phyloP scores from a whole-genome alignment of 1,140 invertebrate genomes.

The Lordiphosa mommai region DNA sequence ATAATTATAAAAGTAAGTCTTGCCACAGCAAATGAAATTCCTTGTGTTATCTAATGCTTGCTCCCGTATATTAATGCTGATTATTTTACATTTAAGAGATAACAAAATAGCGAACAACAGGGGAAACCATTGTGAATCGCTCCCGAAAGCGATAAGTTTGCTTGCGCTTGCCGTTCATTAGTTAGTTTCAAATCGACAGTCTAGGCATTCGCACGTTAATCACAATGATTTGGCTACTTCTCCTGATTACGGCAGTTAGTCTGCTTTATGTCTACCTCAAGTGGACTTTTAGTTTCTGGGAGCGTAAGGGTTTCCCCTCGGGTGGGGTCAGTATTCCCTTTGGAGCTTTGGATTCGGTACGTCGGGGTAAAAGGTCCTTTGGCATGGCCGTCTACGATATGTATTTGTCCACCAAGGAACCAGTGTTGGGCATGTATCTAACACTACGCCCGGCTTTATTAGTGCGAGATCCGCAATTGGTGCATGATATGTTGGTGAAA shows the following conservation, averaged over 20 bases:
- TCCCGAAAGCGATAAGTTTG: too few relatives aligned
- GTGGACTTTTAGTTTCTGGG: constrained; percentile 62
- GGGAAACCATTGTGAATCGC: too few relatives aligned
- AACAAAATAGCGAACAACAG: too few relatives aligned
- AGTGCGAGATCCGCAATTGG: constrained; percentile 80
- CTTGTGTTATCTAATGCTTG: too few relatives aligned
- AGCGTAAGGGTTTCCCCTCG: constrained; percentile 57
- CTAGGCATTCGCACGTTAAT: not conserved
- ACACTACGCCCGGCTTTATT: constrained; percentile 75
- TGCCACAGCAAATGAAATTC: too few relatives aligned
- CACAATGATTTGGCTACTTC: constrained; percentile 36
- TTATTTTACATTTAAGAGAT: too few relatives aligned
- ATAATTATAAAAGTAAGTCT: too few relatives aligned
- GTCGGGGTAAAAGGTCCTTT: constrained; percentile 41
- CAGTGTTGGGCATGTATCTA: constrained; percentile 68
- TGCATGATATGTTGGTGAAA: constrained; percentile 78
- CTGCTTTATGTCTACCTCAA: constrained; percentile 51
- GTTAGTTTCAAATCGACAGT: constrained; percentile 25
- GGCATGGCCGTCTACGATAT: constrained; percentile 64
- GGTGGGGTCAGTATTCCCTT: constrained; percentile 46
- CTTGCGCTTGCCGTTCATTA: not conserved
- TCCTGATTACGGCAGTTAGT: constrained; percentile 21
- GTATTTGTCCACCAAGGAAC: constrained; percentile 45
- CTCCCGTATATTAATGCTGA: too few relatives aligned
- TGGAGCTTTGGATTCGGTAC: constrained; percentile 46